Evolutionary conservation across 2,888 invertebrate genomes (phyloP), one percentile per base, ranked within the genome.

Genomic region (Erebia aethiops): DNA sequence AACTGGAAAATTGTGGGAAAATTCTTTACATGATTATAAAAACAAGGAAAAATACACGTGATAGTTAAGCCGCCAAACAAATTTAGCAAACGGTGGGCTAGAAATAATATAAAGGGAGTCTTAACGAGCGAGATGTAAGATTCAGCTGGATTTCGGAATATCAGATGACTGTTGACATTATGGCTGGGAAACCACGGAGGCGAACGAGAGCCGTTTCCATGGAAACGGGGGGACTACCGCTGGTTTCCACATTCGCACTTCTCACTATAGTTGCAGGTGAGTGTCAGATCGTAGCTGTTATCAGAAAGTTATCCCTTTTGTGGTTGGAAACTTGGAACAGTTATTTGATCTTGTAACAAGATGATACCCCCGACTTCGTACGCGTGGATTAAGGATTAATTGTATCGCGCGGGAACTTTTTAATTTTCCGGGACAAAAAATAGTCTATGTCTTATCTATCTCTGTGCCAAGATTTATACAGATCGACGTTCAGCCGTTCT

Each of bases 221-320:
- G 91, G 92, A 92, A 82, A 87, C 89, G 72, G 90, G 92, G 54
- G 89, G 92, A 35, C 79, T 92, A 74, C 92, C 92, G 41, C 77
- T 92, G 75, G 90, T 93, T 64, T 92, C 92, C 11, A 92, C 92
- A 51, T 92, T 92, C 75, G 92, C 92, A 4, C 85, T 93, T 51
- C 90, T 92, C 70, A 93, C 92, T 70, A 92, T 93, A 72, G 91
- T 93, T 56, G 92, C 92, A 80, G 92, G 92, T 93, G 82, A 86
- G 87, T 67, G 51, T 26, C 18, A 54, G 49, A 57, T 65, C 49
- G 14, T 67, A n/a, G n/a, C n/a, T 9, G 54, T 62, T 2, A 11
- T 14, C n/a, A 41, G 16, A 54, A 43, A 41, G 9, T 65, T 65
- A 13, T 13, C 13, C 57, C 8, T 5, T 57, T 14, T 57, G 57